Conservation (phyloP, 1,140 invertebrate genomes). For the Oedothorax gibbosus region DNA sequence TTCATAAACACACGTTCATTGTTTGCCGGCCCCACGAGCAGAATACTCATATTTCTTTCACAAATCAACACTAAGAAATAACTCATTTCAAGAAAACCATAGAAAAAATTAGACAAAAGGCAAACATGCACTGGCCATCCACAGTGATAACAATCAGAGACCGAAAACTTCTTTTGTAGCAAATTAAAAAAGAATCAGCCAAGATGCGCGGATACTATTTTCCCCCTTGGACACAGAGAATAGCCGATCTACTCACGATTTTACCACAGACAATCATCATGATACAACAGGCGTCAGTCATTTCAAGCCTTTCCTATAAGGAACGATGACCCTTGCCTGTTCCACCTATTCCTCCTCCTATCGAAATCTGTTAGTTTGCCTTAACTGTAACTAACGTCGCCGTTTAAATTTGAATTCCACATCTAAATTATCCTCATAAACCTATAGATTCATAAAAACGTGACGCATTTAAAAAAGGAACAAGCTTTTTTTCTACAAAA, state of each 20-base stretch:
- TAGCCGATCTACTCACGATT: background rate
- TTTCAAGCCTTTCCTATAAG: background rate
- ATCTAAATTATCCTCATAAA: too few species aligned
- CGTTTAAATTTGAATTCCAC: too few species aligned
- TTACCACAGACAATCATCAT: background rate
- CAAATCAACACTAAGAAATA: background rate
- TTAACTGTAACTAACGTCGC: too few species aligned
- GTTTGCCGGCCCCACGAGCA: too few species aligned
- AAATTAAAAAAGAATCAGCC: background rate
- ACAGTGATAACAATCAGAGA: slow-evolving; percentile 16
- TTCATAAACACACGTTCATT: too few species aligned
- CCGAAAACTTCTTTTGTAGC: background rate
- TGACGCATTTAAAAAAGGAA: too few species aligned
- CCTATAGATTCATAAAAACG: too few species aligned
- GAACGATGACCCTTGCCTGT: slow-evolving; percentile 13
- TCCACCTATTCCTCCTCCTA: slow-evolving; percentile 7
- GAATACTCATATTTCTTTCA: too few species aligned
- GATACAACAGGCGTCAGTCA: background rate
- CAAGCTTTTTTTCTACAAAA: too few species aligned
- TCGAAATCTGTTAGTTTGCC: too few species aligned
- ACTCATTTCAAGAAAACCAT: too few species aligned
- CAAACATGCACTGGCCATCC: background rate
- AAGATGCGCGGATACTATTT: background rate
- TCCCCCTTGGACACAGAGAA: background rate
- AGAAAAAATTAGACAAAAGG: background rate